A percentile compares a stretch with the other conserved stretches of the same genome.
These are phyloP conservation scores for Pyrrhosoma nymphula DNA, from an alignment of 2,888 invertebrate species.

Conservation along the genomic window DNA sequence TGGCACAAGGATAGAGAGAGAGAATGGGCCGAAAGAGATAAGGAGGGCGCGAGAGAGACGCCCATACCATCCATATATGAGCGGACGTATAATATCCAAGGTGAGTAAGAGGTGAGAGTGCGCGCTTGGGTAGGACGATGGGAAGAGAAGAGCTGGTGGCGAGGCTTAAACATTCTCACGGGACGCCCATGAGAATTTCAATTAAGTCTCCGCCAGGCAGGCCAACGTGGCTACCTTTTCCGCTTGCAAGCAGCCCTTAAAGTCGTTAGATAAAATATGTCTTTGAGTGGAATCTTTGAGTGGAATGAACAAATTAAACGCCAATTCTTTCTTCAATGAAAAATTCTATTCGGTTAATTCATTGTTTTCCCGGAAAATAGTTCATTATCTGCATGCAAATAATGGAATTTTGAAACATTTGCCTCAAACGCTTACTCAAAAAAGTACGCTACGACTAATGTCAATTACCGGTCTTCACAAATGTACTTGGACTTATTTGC, in stretches of 20 bases:
- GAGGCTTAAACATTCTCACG: slow-evolving; percentile 20
- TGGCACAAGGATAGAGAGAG: not conserved
- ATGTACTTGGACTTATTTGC: too few relatives aligned
- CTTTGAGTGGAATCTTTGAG: too few relatives aligned
- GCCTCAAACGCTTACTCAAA: too few relatives aligned
- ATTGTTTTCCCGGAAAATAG: too few relatives aligned
- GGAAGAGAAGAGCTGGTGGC: not conserved
- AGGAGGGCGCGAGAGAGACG: not conserved
- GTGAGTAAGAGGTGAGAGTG: not conserved
- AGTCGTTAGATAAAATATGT: not conserved
- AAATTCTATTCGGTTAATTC: too few relatives aligned
- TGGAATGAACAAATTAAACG: too few relatives aligned
- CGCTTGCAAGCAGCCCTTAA: not conserved
- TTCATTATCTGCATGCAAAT: too few relatives aligned
- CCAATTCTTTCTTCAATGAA: too few relatives aligned
- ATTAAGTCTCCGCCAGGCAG: not conserved
- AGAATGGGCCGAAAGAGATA: not conserved
- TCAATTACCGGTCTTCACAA: too few relatives aligned
- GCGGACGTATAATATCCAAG: not conserved
- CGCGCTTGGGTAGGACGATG: not conserved
- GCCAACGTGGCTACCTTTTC: not conserved
- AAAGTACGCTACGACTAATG: too few relatives aligned
- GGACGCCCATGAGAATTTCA: not conserved
- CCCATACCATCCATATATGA: slow-evolving; percentile 21
- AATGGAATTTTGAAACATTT: too few relatives aligned